These are phyloP conservation scores for Macrotus californicus DNA, from an alignment of 2,113 vertebrate species.

Conservation along the genomic window DNA sequence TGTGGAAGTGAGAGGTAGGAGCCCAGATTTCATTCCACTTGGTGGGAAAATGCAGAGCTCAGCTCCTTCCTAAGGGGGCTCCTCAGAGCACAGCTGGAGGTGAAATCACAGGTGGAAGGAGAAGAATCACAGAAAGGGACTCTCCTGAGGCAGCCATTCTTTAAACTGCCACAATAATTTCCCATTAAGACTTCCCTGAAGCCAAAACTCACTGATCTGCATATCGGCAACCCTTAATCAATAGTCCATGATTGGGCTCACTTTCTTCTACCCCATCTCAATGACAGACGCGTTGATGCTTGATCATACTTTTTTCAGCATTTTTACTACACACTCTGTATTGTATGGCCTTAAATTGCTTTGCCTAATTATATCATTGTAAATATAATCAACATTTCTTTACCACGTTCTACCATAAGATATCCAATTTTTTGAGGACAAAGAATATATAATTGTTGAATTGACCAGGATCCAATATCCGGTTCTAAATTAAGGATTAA, in stretches of 20 bases:
- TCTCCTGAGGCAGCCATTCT: neutral
- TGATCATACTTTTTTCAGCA: neutral
- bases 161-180: neutral
- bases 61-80: too few species aligned
- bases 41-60: neutral
- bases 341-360: neutral
- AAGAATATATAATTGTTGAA: neutral
- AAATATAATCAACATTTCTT: neutral
- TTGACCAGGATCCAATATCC: neutral
- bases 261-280: neutral
- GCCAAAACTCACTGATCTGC: neutral
- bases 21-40: neutral
- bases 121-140: fast-evolving
- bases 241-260: neutral
- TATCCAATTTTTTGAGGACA: neutral
- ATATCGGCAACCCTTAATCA: neutral
- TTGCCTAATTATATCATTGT: neutral
- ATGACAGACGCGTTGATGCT: neutral
- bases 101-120: neutral
- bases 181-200: neutral
- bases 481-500: slow-evolving; percentile 21
- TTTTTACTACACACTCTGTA: neutral
- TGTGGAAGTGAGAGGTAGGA: neutral
- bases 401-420: neutral
- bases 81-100: neutral